Conservation (phyloP, 2,113 vertebrate species). For the Jaculus jaculus region DNA sequence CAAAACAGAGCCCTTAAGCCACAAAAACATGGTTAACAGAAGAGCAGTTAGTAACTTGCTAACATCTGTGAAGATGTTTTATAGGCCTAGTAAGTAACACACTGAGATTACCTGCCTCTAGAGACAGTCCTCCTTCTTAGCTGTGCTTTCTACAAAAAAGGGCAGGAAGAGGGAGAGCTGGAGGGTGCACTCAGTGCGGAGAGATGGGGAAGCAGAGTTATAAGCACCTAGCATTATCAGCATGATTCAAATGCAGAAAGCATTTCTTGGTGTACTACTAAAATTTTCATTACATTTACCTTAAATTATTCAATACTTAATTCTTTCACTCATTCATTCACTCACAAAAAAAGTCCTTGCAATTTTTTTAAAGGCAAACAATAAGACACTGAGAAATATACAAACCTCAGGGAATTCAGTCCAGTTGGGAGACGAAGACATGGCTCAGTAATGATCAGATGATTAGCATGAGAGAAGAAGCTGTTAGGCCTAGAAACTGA, state of each 20-base stretch:
- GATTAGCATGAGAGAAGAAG: not conserved
- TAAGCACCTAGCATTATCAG: not conserved
- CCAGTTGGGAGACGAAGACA: not conserved
- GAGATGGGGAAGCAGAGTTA: not conserved
- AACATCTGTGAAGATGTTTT: slow-evolving; percentile 27
- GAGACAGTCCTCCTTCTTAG: slow-evolving; percentile 38
- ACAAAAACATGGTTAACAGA: slow-evolving; percentile 57
- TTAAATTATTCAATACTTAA: not conserved
- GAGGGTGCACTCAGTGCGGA: not conserved
- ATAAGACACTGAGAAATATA: not conserved
- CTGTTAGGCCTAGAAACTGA: not conserved
- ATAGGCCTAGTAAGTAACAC: slow-evolving; percentile 46
- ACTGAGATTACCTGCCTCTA: not conserved
- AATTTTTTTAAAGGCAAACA: not conserved
- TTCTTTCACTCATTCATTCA: not conserved
- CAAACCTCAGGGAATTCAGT: not conserved
- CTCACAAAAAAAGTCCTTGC: not conserved
- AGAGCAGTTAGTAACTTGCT: not conserved
- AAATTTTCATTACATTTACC: not conserved
- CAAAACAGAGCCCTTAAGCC: not conserved
- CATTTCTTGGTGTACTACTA: not conserved
- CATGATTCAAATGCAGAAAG: not conserved
- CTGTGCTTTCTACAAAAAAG: slow-evolving; percentile 24
- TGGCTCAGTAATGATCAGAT: not conserved
- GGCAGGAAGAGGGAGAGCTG: not conserved